Evolutionary conservation across 2,113 vertebrate genomes (phyloP).

Genomic region (Chrysochloris asiatica): DNA sequence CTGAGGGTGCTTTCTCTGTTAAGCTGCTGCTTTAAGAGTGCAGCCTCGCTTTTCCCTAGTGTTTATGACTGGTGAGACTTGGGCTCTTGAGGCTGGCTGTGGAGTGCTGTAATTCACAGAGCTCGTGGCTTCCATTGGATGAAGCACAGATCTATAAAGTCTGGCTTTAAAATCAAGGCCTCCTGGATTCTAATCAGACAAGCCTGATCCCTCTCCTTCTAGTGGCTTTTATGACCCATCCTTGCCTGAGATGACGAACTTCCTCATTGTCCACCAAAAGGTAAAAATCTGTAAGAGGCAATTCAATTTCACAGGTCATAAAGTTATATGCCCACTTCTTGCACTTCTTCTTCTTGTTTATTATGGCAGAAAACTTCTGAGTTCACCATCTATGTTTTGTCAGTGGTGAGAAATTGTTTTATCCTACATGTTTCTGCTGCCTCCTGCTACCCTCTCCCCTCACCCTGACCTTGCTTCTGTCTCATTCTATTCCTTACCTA

Average conservation of each 20-base stretch:
- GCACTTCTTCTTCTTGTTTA: conserved; percentile 75
- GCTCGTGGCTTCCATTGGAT: neutral
- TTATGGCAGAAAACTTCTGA: conserved; percentile 67
- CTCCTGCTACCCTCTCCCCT: conserved; percentile 1
- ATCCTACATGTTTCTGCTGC: conserved; percentile 41
- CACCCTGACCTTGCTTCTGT: conserved; percentile 36
- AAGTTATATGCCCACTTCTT: conserved; percentile 74
- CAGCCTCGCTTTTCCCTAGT: conserved; percentile 55
- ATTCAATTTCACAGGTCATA: conserved; percentile 81
- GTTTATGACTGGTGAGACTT: conserved; percentile 39
- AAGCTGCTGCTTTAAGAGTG: conserved; percentile 66
- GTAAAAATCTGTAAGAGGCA: conserved; percentile 72
- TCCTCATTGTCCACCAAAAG: conserved; percentile 69
- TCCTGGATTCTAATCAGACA: conserved; percentile 48
- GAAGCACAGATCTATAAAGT: conserved; percentile 31
- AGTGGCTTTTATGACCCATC: conserved; percentile 56
- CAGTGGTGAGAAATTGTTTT: conserved; percentile 58
- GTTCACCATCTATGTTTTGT: conserved; percentile 63
- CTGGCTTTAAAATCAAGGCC: conserved; percentile 42
- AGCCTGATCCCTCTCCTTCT: neutral
- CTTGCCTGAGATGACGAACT: conserved; percentile 57
- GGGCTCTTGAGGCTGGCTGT: neutral
- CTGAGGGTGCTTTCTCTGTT: neutral
- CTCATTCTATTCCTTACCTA: conserved; percentile 38
- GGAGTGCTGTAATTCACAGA: conserved; percentile 65